Evolutionary conservation across 2,888 invertebrate genomes (phyloP).

Genomic region (Drosophila tripunctata): DNA sequence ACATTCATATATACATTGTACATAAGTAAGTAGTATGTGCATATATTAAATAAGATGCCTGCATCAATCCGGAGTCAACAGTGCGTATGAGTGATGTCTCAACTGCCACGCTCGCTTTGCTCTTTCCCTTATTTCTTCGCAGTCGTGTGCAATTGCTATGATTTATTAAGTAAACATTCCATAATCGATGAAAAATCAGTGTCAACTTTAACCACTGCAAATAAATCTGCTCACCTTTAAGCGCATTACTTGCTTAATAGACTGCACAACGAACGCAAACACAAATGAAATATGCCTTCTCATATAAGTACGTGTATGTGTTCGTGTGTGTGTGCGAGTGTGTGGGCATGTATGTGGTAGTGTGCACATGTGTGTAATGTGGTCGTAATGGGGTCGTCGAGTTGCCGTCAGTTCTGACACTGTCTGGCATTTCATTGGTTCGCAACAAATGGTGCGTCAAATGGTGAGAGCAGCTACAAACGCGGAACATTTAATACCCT

Average conservation of each 20-base stretch:
- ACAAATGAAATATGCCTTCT: slow-evolving; percentile 22
- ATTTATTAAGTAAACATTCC: slow-evolving; percentile 43
- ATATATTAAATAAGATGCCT: slow-evolving; percentile 9
- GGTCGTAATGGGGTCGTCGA: slow-evolving; percentile 23
- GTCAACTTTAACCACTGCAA: slow-evolving; percentile 29
- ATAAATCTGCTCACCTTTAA: slow-evolving; percentile 53
- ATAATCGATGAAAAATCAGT: slow-evolving; percentile 34
- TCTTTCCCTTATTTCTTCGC: slow-evolving; percentile 1
- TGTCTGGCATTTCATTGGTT: slow-evolving; percentile 62
- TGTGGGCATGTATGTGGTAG: not conserved
- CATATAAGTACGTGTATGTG: not conserved
- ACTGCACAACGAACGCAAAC: slow-evolving; percentile 25
- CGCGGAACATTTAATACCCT: not conserved
- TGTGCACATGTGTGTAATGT: slow-evolving; percentile 1
- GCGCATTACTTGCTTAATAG: slow-evolving; percentile 62
- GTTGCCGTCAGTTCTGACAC: slow-evolving; percentile 50
- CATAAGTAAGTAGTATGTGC: not conserved
- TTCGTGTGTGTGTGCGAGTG: not conserved
- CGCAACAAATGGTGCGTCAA: slow-evolving; percentile 60
- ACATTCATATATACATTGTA: too few relatives aligned
- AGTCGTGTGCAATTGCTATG: slow-evolving; percentile 23
- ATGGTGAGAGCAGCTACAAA: not conserved
- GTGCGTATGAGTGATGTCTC: slow-evolving; percentile 44
- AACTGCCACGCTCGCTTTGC: not conserved
- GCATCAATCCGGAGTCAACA: slow-evolving; percentile 26